Percentiles rank a stretch among this genome's conserved stretches.
These are phyloP conservation scores for Calonectris borealis DNA, from an alignment of 2,113 vertebrate genomes.

Conservation along the genomic window DNA sequence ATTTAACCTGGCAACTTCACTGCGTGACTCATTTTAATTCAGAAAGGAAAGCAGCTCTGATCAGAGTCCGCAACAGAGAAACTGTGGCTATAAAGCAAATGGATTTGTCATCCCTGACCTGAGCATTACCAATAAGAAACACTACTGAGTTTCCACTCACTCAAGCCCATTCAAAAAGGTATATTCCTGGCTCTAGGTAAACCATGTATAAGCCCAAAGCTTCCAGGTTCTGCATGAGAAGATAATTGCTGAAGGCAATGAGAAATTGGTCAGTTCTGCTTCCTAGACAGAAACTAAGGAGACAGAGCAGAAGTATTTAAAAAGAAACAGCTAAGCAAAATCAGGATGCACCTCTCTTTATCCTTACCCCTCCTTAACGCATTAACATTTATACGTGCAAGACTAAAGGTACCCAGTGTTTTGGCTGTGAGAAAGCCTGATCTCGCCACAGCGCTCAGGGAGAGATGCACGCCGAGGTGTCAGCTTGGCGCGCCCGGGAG, in stretches of 20 bases:
- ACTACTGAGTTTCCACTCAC: neutral
- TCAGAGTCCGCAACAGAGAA: neutral
- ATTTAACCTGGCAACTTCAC: neutral
- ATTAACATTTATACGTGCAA: neutral
- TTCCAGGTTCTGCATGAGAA: neutral
- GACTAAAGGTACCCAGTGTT: neutral
- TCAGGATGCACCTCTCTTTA: neutral
- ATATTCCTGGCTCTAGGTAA: neutral
- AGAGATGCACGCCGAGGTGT: neutral
- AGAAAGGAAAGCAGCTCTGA: neutral
- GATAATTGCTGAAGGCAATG: neutral
- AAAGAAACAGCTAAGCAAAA: neutral
- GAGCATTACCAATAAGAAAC: neutral
- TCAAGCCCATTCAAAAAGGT: neutral
- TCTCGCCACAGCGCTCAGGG: neutral
- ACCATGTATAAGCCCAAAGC: neutral
- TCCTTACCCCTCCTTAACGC: neutral
- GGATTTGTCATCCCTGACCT: neutral
- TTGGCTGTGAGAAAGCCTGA: neutral
- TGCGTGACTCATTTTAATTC: neutral
- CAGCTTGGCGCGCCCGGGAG: accelerated
- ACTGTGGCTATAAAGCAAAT: neutral
- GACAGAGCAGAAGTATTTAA: neutral
- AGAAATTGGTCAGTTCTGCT: neutral
- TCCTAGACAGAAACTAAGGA: neutral